Evolutionary conservation across 2,113 vertebrate genomes (phyloP).

Genomic region (Eclectus roratus): DNA sequence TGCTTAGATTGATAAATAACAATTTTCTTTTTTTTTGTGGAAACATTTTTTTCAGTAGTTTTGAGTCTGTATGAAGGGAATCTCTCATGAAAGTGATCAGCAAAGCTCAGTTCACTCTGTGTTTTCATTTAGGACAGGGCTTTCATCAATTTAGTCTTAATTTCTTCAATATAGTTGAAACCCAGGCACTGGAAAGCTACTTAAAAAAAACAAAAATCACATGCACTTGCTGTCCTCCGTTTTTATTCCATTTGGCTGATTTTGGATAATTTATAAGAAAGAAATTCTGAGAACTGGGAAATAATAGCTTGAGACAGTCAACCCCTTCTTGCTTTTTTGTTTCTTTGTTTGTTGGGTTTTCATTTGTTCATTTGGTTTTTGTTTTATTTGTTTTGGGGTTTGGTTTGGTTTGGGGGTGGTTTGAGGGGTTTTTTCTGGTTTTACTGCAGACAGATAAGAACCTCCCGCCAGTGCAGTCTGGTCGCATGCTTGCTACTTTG

Average conservation of each 20-base stretch:
- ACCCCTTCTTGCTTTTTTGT: not conserved
- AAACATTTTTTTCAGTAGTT: not conserved
- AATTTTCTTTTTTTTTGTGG: not conserved
- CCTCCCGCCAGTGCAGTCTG: not conserved
- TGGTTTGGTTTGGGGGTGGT: accelerated
- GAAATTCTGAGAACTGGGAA: not conserved
- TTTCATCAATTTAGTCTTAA: slow-evolving; percentile 15
- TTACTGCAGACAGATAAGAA: not conserved
- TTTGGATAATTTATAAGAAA: not conserved
- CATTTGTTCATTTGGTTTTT: not conserved
- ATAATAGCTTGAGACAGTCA: not conserved
- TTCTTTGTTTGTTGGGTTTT: accelerated
- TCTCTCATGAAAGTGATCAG: not conserved
- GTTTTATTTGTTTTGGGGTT: not conserved
- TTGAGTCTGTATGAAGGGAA: not conserved
- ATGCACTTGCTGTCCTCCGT: not conserved
- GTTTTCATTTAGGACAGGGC: slow-evolving; percentile 4
- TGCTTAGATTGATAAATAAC: not conserved
- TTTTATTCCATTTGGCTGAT: not conserved
- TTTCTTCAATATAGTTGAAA: not conserved
- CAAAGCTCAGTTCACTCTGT: not conserved
- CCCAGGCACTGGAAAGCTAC: not conserved
- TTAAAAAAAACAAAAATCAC: not conserved
- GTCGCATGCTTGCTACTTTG: not conserved
- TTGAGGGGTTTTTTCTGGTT: not conserved